Evolutionary conservation across 1,140 invertebrate species (phyloP).

Genomic region (Lasaia peninsularis): DNA sequence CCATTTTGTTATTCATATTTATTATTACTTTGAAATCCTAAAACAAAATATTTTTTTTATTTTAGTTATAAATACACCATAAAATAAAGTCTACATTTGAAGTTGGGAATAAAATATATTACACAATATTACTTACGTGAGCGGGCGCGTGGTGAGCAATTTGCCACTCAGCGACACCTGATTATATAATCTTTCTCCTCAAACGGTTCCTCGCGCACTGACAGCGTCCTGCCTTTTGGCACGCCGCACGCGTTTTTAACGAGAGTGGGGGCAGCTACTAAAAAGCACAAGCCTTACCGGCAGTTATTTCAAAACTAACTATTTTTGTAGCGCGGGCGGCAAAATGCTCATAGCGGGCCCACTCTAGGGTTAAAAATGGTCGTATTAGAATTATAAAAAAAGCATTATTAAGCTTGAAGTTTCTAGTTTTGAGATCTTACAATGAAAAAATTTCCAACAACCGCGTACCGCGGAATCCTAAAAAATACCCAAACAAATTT

Average conservation of each 20-base stretch:
- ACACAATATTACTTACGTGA: conserved; percentile 14
- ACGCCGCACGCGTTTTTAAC: conserved; percentile 4
- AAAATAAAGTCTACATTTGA: conserved; percentile 15
- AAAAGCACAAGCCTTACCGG: too few species aligned
- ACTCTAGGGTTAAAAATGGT: conserved; percentile 2
- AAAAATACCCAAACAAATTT: too few species aligned
- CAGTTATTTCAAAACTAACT: not conserved
- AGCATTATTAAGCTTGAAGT: too few species aligned
- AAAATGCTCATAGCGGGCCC: conserved; percentile 8
- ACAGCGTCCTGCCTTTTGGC: conserved; percentile 4
- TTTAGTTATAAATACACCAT: conserved; percentile 2
- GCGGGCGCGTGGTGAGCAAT: conserved; percentile 14
- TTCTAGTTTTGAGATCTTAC: too few species aligned
- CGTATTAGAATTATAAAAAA: too few species aligned
- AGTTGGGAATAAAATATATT: conserved; percentile 14
- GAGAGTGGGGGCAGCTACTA: not conserved
- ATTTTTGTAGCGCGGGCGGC: not conserved
- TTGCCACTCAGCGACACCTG: conserved; percentile 15
- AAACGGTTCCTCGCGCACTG: not conserved
- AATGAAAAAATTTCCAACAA: too few species aligned
- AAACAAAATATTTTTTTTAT: not conserved
- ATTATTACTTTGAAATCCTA: conserved; percentile 4
- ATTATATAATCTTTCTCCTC: not conserved
- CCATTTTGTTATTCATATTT: too few species aligned
- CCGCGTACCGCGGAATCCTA: too few species aligned